Conservation (phyloP, 1,140 invertebrate species). For the Propsilocerus akamusi region DNA sequence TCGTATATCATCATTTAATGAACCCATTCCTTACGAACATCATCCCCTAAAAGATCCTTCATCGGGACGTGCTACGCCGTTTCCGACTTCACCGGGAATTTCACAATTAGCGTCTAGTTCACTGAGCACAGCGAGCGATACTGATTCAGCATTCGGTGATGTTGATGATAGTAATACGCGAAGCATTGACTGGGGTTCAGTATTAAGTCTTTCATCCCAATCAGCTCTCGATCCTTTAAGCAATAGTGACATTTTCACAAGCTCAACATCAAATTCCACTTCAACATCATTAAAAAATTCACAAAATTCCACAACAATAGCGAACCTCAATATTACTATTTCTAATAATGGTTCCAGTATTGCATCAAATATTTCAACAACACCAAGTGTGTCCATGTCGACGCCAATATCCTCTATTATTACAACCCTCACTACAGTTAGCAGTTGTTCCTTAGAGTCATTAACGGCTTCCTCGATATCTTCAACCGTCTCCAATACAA, state of each 20-base stretch:
- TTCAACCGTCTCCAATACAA: neutral
- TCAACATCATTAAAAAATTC: conserved; percentile 7
- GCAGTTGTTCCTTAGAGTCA: neutral
- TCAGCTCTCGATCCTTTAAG: conserved; percentile 67
- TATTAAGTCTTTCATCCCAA: conserved; percentile 65
- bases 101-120: neutral
- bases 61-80: conserved; percentile 40
- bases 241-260: conserved; percentile 48
- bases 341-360: neutral
- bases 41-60: conserved; percentile 24
- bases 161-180: conserved; percentile 40
- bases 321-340: neutral
- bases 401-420: neutral
- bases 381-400: neutral
- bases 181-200: conserved; percentile 78
- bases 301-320: neutral
- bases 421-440: neutral
- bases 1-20: conserved; percentile 9
- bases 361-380: neutral
- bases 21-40: conserved; percentile 28
- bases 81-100: conserved; percentile 26
- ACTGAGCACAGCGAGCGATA: conserved; percentile 27
- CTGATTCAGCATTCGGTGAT: conserved; percentile 57
- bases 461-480: neutral
- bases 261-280: conserved; percentile 17